Conservation (phyloP, 37 sponge, comb jelly and placozoan species). For the Ephydatia muelleri region DNA sequence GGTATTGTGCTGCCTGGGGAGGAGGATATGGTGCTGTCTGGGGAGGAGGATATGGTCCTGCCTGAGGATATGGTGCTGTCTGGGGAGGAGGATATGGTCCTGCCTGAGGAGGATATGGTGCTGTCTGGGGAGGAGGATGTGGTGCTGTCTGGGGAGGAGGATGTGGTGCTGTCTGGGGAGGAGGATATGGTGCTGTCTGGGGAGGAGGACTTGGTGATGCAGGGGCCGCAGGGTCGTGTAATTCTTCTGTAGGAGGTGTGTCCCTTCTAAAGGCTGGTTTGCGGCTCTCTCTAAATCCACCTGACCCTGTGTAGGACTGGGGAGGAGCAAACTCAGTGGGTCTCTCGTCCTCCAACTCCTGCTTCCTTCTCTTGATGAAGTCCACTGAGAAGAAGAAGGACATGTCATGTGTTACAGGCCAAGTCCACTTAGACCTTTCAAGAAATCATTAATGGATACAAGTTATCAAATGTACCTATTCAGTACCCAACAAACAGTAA, state of each 20-base stretch:
- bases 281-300: not conserved
- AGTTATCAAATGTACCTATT: too few species aligned
- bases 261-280: not conserved
- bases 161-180: not conserved
- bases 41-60: too few species aligned
- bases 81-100: too few species aligned
- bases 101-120: not conserved
- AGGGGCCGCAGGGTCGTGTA: not conserved
- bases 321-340: constrained; percentile 89
- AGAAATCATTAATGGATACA: too few species aligned
- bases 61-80: not conserved
- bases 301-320: constrained; percentile 25
- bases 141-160: not conserved
- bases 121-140: not conserved
- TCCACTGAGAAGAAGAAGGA: constrained; percentile 14
- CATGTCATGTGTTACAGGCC: too few species aligned
- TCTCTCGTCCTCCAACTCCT: constrained; percentile 61
- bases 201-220: not conserved
- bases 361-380: constrained; percentile 56
- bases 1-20: not conserved
- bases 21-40: not conserved
- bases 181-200: not conserved
- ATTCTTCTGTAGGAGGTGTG: not conserved
- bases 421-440: too few species aligned
- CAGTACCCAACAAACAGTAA: too few species aligned